phyloP scores from a whole-genome alignment of 2,797 vertebrate genomes.

The Champsocephalus gunnari region DNA sequence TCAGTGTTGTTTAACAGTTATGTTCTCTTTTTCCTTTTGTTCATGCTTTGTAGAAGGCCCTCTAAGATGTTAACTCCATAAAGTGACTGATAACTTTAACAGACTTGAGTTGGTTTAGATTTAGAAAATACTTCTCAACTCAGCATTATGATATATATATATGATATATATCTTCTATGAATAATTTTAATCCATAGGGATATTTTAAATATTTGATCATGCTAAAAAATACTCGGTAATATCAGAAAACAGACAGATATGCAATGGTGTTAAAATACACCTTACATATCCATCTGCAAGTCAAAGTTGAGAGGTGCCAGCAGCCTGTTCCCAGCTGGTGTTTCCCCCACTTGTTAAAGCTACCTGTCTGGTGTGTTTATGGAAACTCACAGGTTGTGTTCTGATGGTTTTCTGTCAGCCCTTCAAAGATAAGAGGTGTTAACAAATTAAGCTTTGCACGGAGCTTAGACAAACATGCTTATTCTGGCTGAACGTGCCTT shows the following conservation, averaged over 20 bases:
- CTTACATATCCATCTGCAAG: not conserved
- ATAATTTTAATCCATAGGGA: not conserved
- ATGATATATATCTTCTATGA: not conserved
- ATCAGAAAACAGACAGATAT: not conserved
- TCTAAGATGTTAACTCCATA: not conserved
- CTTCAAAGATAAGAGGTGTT: conserved; percentile 41
- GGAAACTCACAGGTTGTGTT: conserved; percentile 52
- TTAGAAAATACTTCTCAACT: not conserved
- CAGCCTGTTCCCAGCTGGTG: not conserved
- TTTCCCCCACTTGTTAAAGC: conserved; percentile 12
- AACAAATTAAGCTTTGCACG: conserved; percentile 35
- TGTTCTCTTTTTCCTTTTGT: conserved; percentile 14
- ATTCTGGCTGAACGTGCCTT: conserved; percentile 31
- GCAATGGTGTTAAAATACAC: not conserved
- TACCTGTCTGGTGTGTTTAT: conserved; percentile 32
- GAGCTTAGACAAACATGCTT: conserved; percentile 51
- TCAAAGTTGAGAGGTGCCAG: conserved; percentile 1
- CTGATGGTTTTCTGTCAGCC: conserved; percentile 36
- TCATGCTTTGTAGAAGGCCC: not conserved
- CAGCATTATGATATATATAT: conserved; percentile 3
- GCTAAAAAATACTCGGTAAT: not conserved
- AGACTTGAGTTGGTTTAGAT: not conserved
- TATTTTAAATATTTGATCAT: not conserved
- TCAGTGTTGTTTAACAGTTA: conserved; percentile 20
- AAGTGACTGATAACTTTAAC: not conserved